Percentiles rank a stretch among this genome's conserved stretches.
phyloP scores from a whole-genome alignment of 2,113 vertebrate genomes.

The Nycticorax nycticorax region DNA sequence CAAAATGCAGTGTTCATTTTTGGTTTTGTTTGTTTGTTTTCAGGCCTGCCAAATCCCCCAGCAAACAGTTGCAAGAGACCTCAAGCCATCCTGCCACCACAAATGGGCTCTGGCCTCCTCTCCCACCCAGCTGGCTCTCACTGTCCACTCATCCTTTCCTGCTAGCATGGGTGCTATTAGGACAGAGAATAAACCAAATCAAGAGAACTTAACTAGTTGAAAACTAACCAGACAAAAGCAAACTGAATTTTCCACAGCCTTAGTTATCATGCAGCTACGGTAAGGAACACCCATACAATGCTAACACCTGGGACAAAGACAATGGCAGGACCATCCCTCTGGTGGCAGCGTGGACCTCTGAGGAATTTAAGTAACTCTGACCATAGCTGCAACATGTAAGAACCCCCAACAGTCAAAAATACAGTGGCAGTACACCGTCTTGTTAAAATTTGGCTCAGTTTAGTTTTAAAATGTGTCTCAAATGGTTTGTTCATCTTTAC shows the following conservation, averaged over 20 bases:
- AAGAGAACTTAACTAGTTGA: neutral
- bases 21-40: neutral
- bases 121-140: neutral
- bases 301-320: neutral
- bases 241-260: neutral
- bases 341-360: neutral
- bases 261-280: neutral
- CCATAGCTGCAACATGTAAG: neutral
- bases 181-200: neutral
- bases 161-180: neutral
- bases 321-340: accelerated
- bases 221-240: neutral
- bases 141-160: neutral
- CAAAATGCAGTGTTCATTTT: neutral
- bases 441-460: neutral
- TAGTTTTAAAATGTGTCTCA: neutral
- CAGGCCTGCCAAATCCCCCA: neutral
- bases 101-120: neutral
- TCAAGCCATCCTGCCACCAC: neutral
- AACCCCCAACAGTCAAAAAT: neutral
- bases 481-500: neutral
- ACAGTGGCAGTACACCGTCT: neutral
- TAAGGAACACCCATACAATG: neutral
- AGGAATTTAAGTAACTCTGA: neutral
- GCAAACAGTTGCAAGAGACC: neutral